Percentiles rank a stretch among this genome's conserved stretches.
Conservation (phyloP, 2,113 vertebrate species). For the Phalacrocorax pelagicus region DNA sequence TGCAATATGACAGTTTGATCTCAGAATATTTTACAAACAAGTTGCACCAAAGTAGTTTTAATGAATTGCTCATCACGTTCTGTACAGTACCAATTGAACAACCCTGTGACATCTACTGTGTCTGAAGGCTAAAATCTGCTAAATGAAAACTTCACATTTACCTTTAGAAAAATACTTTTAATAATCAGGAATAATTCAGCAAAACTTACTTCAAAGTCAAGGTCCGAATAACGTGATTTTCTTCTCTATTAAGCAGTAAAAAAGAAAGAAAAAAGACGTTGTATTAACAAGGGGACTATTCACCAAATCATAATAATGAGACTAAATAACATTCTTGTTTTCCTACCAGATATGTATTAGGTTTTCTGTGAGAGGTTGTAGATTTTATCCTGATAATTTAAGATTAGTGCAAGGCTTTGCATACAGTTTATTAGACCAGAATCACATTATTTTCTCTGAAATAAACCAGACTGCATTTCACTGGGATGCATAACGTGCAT, state of each 20-base stretch:
- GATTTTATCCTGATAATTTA: constrained; percentile 24
- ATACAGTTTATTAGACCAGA: not conserved
- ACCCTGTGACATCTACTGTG: not conserved
- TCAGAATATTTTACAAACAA: constrained; percentile 41
- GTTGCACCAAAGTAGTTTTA: constrained; percentile 64
- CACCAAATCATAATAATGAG: constrained; percentile 39
- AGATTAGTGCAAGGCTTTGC: not conserved
- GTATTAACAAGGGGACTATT: constrained; percentile 70
- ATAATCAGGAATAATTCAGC: constrained; percentile 63
- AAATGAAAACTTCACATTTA: constrained; percentile 17
- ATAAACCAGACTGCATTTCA: not conserved
- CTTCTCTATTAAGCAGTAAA: constrained; percentile 88
- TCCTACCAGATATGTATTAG: not conserved
- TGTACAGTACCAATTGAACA: not conserved
- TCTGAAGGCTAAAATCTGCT: not conserved
- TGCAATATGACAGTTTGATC: constrained; percentile 21
- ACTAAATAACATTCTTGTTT: constrained; percentile 45
- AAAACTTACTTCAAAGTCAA: constrained; percentile 99
- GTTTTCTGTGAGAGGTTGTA: not conserved
- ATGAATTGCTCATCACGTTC: not conserved
- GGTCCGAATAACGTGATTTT: constrained; percentile 98
- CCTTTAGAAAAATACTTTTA: constrained; percentile 55
- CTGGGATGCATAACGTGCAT: not conserved
- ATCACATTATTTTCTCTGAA: not conserved
- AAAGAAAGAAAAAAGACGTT: constrained; percentile 70